phyloP scores from a whole-genome alignment of 2,797 vertebrate species.

The Leptoclinus maculatus region DNA sequence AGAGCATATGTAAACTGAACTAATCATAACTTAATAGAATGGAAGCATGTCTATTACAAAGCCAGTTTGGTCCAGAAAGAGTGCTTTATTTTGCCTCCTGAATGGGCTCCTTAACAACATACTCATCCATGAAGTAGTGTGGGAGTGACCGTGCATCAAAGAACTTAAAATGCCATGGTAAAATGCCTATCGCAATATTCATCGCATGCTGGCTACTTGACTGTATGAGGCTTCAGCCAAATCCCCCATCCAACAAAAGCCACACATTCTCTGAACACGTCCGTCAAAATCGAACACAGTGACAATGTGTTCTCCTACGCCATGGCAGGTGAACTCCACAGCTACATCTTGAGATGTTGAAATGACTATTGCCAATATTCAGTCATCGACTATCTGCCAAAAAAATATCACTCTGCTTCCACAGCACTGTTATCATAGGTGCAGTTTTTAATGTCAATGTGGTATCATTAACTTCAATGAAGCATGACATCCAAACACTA shows the following conservation, averaged over 20 bases:
- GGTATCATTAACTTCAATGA: constrained; percentile 33
- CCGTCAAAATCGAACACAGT: neutral
- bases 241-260: neutral
- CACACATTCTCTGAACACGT: neutral
- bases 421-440: constrained; percentile 8
- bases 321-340: neutral
- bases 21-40: neutral
- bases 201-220: neutral
- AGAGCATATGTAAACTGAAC: neutral
- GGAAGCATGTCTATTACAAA: neutral
- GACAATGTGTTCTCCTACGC: neutral
- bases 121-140: neutral
- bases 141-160: neutral
- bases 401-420: constrained; percentile 39
- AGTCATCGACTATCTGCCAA: constrained; percentile 32
- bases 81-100: neutral
- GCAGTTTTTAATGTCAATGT: constrained; percentile 40
- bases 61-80: neutral
- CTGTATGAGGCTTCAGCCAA: neutral
- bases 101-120: neutral
- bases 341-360: constrained; percentile 19
- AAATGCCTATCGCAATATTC: neutral
- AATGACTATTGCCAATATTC: constrained; percentile 31
- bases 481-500: constrained; percentile 16
- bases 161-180: neutral